These are phyloP conservation scores for Panthera tigris DNA, from an alignment of 2,113 vertebrate genomes.

Conservation along the genomic window DNA sequence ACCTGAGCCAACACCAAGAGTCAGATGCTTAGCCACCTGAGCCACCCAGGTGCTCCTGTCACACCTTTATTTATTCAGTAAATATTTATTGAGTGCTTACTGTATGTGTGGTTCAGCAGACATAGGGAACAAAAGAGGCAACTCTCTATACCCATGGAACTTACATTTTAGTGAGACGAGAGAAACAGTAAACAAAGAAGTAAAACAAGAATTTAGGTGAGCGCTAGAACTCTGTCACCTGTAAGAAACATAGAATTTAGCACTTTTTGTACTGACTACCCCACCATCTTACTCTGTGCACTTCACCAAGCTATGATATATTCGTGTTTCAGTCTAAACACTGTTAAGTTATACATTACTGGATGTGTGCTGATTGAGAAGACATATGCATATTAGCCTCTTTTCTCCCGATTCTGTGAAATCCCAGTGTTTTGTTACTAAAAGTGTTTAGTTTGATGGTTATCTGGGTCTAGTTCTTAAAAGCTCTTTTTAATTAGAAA, in stretches of 20 bases:
- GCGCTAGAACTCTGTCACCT: not conserved
- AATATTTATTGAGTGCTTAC: not conserved
- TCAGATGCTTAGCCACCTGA: too few relatives aligned
- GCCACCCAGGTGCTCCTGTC: not conserved
- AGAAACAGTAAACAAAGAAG: not conserved
- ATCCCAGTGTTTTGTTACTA: not conserved
- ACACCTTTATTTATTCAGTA: not conserved
- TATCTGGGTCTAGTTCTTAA: conserved; percentile 13
- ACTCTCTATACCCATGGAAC: not conserved
- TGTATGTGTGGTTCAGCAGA: not conserved
- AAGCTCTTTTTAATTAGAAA: conserved; percentile 32
- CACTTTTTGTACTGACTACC: not conserved
- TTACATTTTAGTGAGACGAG: not conserved
- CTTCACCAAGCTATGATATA: not conserved
- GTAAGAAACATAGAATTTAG: not conserved
- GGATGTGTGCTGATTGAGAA: not conserved
- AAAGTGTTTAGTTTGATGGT: not conserved
- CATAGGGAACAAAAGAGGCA: not conserved
- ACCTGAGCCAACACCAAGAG: too few relatives aligned
- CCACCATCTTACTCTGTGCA: not conserved
- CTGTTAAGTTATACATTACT: not conserved
- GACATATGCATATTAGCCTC: not conserved
- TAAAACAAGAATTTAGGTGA: not conserved
- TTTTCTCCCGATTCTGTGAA: not conserved
- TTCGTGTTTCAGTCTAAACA: not conserved